phyloP scores from a whole-genome alignment of 2,797 vertebrate genomes.

The Columba guinea region DNA sequence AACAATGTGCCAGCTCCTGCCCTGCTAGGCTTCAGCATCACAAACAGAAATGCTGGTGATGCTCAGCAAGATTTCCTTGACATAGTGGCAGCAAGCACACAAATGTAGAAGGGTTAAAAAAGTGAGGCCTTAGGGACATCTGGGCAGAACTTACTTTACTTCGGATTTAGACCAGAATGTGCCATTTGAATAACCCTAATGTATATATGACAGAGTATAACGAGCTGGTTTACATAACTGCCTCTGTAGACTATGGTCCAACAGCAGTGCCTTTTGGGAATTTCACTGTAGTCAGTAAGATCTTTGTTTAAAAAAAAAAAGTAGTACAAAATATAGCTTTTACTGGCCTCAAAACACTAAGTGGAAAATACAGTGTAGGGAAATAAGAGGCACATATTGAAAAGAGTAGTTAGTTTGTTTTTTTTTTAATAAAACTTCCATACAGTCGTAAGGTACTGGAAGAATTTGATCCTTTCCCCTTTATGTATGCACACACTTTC shows the following conservation, averaged over 20 bases:
- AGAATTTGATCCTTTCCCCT: background rate
- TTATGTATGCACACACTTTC: background rate
- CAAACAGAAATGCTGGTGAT: background rate
- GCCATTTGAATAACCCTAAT: constrained; percentile 56
- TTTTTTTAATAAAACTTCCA: constrained; percentile 42
- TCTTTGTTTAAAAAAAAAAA: constrained; percentile 50
- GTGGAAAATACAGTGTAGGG: constrained; percentile 12
- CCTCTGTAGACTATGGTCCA: constrained; percentile 32
- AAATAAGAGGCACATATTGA: constrained; percentile 25
- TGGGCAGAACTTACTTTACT: constrained; percentile 31
- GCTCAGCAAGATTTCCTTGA: background rate
- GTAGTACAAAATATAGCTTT: constrained; percentile 17
- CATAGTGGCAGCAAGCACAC: background rate
- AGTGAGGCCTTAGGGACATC: background rate
- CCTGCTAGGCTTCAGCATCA: background rate
- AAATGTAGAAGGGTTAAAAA: constrained; percentile 41
- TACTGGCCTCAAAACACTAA: constrained; percentile 54
- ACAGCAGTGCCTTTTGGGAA: background rate
- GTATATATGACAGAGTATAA: constrained; percentile 49
- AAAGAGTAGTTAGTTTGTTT: background rate
- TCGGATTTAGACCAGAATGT: constrained; percentile 60
- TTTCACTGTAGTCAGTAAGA: constrained; percentile 34
- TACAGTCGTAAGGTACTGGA: background rate
- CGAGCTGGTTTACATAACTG: constrained; percentile 49
- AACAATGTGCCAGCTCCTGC: background rate